These are phyloP conservation scores for Mamestra brassicae DNA, from an alignment of 2,888 invertebrate species.

Conservation along the genomic window DNA sequence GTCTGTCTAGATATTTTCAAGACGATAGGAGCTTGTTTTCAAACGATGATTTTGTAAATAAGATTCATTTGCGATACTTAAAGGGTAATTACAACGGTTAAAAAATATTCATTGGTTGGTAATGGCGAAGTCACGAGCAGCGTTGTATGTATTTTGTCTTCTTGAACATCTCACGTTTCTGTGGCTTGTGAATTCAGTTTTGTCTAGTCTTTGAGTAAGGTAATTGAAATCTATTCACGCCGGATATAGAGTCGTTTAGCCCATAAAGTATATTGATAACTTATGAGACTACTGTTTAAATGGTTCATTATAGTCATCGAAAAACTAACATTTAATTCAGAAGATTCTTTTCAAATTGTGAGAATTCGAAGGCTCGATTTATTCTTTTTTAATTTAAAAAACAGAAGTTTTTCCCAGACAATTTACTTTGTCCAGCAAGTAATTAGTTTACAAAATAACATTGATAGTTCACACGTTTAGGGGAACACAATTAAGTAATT, in stretches of 20 bases:
- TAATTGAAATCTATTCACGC: background rate
- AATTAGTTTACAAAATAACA: constrained; percentile 59
- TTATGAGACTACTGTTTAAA: background rate
- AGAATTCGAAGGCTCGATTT: constrained; percentile 36
- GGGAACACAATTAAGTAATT: constrained; percentile 61
- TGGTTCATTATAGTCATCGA: background rate
- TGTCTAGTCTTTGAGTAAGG: background rate
- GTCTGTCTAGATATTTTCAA: constrained; percentile 19
- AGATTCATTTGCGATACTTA: constrained; percentile 17
- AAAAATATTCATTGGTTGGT: constrained; percentile 18
- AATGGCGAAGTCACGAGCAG: constrained; percentile 26
- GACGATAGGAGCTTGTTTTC: constrained; percentile 6
- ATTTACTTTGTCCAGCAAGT: constrained; percentile 38
- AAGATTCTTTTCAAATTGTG: constrained; percentile 29
- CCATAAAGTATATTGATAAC: background rate
- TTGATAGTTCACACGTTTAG: constrained; percentile 55
- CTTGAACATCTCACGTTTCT: background rate
- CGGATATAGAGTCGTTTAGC: background rate
- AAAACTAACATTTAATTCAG: constrained; percentile 7
- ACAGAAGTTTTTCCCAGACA: constrained; percentile 47
- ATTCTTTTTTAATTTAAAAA: constrained; percentile 31
- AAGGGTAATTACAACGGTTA: constrained; percentile 12
- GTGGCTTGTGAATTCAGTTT: background rate
- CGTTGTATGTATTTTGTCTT: constrained; percentile 1
- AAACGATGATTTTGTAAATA: constrained; percentile 1